Conservation (phyloP, 2,797 vertebrate genomes). For the Bradypodion pumilum region DNA sequence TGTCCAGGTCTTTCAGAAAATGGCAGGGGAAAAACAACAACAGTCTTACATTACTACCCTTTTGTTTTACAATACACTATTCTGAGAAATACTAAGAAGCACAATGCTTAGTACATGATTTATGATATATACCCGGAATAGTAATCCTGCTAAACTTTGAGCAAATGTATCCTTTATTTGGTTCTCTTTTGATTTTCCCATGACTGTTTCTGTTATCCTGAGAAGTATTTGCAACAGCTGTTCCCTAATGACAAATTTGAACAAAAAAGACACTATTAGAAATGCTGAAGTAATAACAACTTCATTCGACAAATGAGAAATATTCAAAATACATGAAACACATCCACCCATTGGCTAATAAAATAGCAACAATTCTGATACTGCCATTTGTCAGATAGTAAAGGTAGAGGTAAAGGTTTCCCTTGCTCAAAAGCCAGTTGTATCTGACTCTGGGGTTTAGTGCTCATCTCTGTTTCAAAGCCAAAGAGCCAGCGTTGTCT, state of each 20-base stretch:
- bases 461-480: no score
- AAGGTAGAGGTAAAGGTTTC: no score
- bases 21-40: neutral
- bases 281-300: neutral
- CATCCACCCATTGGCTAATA: neutral
- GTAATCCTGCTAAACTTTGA: slow-evolving; percentile 90
- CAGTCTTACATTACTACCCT: neutral
- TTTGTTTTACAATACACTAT: neutral
- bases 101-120: neutral
- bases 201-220: slow-evolving; percentile 94
- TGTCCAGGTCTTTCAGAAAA: neutral
- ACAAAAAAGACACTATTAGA: neutral
- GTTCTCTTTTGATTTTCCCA: slow-evolving; percentile 93
- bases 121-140: slow-evolving; percentile 87
- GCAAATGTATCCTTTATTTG: slow-evolving; percentile 90
- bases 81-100: neutral
- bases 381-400: neutral
- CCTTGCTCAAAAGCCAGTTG: no score
- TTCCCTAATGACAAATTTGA: slow-evolving; percentile 82
- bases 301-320: neutral
- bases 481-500: no score
- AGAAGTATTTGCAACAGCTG: slow-evolving; percentile 96
- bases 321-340: neutral
- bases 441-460: no score
- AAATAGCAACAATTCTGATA: neutral